Percentiles rank a stretch among this genome's conserved stretches.
Conservation (phyloP, 1,140 invertebrate genomes). For the Lethrus apterus region DNA sequence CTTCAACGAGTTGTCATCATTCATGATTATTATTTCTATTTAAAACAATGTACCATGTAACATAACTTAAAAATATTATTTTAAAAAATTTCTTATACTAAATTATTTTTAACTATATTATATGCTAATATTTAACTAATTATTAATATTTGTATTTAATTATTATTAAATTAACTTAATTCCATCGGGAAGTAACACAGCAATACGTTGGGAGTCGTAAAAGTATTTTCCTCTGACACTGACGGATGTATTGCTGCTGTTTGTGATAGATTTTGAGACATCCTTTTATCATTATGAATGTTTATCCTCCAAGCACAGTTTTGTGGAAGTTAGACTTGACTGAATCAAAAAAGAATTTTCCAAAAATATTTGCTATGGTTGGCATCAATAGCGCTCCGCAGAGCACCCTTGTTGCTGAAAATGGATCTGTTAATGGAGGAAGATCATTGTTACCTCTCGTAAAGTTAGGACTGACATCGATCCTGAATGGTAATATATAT, state of each 20-base stretch:
- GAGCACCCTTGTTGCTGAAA: conserved; percentile 81
- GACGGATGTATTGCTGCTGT: conserved; percentile 82
- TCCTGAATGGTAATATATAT: conserved; percentile 60
- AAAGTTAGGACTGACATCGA: conserved; percentile 27
- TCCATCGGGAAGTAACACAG: too few species aligned
- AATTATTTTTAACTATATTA: too few species aligned
- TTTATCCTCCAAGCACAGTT: conserved; percentile 83
- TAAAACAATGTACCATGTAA: too few species aligned
- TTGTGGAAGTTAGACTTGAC: conserved; percentile 86
- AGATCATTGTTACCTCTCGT: conserved; percentile 36
- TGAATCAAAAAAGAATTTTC: conserved; percentile 82
- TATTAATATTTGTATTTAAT: too few species aligned
- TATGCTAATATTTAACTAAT: too few species aligned
- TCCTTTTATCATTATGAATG: conserved; percentile 88
- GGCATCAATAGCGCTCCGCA: conserved; percentile 92
- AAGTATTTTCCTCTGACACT: conserved; percentile 75
- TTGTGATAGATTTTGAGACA: conserved; percentile 93
- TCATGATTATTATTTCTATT: too few species aligned
- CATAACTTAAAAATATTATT: too few species aligned
- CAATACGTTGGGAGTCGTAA: too few species aligned
- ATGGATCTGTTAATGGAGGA: conserved; percentile 64
- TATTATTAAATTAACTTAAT: too few species aligned
- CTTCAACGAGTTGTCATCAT: too few species aligned
- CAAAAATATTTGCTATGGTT: conserved; percentile 85
- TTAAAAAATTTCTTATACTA: too few species aligned